Evolutionary conservation across 1,140 invertebrate genomes (phyloP), one percentile per base, ranked within the genome.

Genomic region (Caenorhabditis inopinata): DNA sequence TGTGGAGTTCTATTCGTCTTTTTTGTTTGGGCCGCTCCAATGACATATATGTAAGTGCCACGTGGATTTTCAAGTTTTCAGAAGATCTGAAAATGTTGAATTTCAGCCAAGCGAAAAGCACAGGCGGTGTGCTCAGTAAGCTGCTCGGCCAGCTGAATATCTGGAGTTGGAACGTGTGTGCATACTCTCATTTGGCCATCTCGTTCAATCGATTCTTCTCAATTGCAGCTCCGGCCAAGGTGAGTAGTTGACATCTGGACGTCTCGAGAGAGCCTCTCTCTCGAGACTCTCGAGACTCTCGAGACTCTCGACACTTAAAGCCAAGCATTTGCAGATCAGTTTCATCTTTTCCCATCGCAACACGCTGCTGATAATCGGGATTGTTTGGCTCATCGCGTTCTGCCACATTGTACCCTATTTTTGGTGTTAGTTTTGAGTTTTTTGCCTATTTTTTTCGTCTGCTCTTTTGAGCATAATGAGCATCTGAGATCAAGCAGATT

Each of bases 111-210:
- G 76, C 32, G 11, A 11, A 62, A 11, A 11, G 42, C 38, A 23
- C 51, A 7, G 21, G 11, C 6, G 18, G 49, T 0, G 38, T 46
- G n/a, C 7, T 62, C 2, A 42, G 76, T 25, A 78, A 78, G 18
- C 7, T 78, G 2, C 51, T 78, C 2, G 76, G 76, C 25, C 76
- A 78, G 21, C 14, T 78, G 32, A 78, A 78, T 23, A 78, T 78
- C 14, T 46, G 62, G 11, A 62, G 49, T 42, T 78, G 76, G 76
- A 53, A 78, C 51, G 76, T 38, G 16, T 78, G 76, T 78, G 76
- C 68, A 1, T 78, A 78, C 29, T 78, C 76, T 32, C 76, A 78
- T 78, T 46, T 78, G 51, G 51, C 76, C 14, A 78, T 78, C 18
- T 53, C 23, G 18, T 68, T 68, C n/a, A 68, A 68, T 68, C 16